Evolutionary conservation across 2,113 vertebrate species (phyloP), one percentile per base, ranked within the genome.

Genomic region (Noctilio leporinus): DNA sequence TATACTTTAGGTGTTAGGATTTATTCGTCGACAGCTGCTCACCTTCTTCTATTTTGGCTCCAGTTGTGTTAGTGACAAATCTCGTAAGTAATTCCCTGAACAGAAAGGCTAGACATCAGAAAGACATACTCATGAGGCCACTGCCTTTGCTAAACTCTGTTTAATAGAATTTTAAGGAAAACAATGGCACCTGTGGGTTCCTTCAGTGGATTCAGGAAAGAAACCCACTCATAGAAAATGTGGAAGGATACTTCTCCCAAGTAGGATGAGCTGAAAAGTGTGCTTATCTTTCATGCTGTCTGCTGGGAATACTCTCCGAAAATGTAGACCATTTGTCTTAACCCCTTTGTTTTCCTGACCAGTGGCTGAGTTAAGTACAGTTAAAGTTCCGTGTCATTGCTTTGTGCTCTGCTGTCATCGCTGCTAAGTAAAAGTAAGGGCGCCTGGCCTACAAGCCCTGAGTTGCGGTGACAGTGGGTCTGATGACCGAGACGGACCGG

Each of bases 201-300:
- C 19, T 90, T 84, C 47, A 49, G 5, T 35, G 22, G 40, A 70
- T 53, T 95, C 85, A 95, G 59, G 80, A 94, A 88, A 95, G 11
- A 89, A 88, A 92, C 59, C 69, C 55, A 73, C 69, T 84, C 43
- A 57, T 22, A 69, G 59, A 89, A 95, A 84, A 88, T 64, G 64
- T 84, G 26, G 26, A 92, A 96, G 76, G 14, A 53, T 47, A 65
- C 4, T 78, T 92, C 43, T 80, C 49, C 47, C 40, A 92, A 95
- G 70, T 83, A 86, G 89, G 67, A 9, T 20, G 35, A 43, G 55
- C 57, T 76, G 62, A 85, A 88, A 94, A 81, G 19, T 51, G n/a
- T 77, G 30, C 4, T 85, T 84, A 62, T 55, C 43, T 82, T 88
- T 89, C 62, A 24, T 82, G 73, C 81, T 12, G n/a, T 77, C 53